Base-by-base conservation (phyloP, 2,888 invertebrate genomes). In the Heteromurus nitidus region DNA sequence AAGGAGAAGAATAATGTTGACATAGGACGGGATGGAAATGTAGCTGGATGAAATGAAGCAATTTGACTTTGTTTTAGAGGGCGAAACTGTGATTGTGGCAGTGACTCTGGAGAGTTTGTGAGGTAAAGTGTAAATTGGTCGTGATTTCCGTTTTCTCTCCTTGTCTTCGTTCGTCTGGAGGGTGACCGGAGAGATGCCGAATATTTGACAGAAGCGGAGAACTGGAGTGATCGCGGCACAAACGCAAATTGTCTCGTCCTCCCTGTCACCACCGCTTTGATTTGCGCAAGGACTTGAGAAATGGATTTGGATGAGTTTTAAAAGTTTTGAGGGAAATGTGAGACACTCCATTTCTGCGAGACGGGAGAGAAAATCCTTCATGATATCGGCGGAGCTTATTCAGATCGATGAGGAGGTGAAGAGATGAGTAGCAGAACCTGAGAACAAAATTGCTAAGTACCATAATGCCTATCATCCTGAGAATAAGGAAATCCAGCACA, bases 231-330 rank as follows among this genome's bases (percentile, higher is more conserved):
- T 7, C 16, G 65, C 65, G 26, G 65, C 50, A 64, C 69, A 70
- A 26, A 70, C 26, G 64, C 69, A 81, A 72, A 72, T n/a, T 44
- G n/a, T n/a, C n/a, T n/a, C n/a, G n/a, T n/a, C n/a, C n/a, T 13
- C n/a, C 2, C 16, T 13, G 13, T 44, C n/a, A 44, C n/a, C 13
- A 9, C 2, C 1, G 44, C 44, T 44, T 13, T 44, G 16, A 13
- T 44, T 13, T 9, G 13, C 3, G n/a, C n/a, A n/a, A n/a, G 16
- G n/a, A 44, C 16, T 13, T 2, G 16, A 2, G n/a, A 44, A 2
- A 13, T n/a, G 11, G 13, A n/a, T 44, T 44, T 44, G 44, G n/a
- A 44, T 3, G 44, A n/a, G 13, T 44, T 44, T 44, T 13, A 44
- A 13, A 9, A 44, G 13, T 44, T n/a, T 2, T 44, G n/a, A 2